A percentile compares a stretch with the other conserved stretches of the same genome.
These are phyloP conservation scores for Limnothrissa miodon DNA, from an alignment of 2,113 vertebrate genomes.

Conservation along the genomic window DNA sequence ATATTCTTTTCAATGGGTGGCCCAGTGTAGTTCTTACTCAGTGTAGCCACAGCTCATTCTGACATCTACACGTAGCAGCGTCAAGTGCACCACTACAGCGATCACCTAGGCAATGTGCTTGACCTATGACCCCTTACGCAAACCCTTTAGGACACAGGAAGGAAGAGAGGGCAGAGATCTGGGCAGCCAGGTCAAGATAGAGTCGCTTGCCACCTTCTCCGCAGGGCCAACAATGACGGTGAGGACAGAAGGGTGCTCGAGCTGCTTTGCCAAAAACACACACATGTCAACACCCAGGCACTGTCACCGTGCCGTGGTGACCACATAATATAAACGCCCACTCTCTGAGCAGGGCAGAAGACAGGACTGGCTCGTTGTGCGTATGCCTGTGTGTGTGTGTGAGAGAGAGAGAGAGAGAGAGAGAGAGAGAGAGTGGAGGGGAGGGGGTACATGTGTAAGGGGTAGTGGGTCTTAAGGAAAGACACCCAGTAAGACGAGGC, in stretches of 20 bases:
- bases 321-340: not conserved
- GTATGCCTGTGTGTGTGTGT: not conserved
- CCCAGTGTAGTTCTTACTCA: not conserved
- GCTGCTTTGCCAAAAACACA: not conserved
- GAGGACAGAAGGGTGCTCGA: not conserved
- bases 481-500: constrained; percentile 58
- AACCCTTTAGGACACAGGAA: not conserved
- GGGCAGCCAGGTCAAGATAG: not conserved
- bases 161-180: not conserved
- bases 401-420: too few species aligned
- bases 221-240: not conserved
- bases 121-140: not conserved
- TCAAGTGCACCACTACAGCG: not conserved
- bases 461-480: constrained; percentile 39
- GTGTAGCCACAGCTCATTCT: not conserved
- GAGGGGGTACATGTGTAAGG: constrained; percentile 2
- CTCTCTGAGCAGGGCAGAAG: not conserved
- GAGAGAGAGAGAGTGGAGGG: too few species aligned
- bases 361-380: not conserved
- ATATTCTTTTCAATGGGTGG: not conserved
- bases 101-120: not conserved
- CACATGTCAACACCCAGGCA: not conserved
- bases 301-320: not conserved
- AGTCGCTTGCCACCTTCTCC: not conserved
- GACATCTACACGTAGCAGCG: not conserved